phyloP scores from a whole-genome alignment of 23 tunicate species.

The Halocynthia roretzi region DNA sequence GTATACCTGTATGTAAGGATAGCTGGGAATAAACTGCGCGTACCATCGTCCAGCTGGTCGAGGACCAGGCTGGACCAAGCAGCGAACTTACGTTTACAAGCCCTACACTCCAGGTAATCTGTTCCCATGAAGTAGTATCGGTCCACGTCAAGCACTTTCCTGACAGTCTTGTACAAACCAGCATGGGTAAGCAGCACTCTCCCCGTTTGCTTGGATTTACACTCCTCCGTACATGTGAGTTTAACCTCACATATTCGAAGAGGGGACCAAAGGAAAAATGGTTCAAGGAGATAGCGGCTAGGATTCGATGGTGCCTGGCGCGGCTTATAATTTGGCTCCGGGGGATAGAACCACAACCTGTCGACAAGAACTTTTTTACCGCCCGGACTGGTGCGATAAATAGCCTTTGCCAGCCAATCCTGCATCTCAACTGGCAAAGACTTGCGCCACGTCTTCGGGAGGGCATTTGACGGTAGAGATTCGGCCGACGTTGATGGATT shows the following conservation, averaged over 20 bases:
- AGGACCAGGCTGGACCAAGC: neutral
- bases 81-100: neutral
- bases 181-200: neutral
- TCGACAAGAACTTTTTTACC: too few relatives aligned
- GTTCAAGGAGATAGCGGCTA: neutral
- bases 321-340: too few relatives aligned
- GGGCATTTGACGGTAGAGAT: too few relatives aligned
- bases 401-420: too few relatives aligned
- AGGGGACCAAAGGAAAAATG: neutral
- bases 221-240: too few relatives aligned
- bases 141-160: conserved; percentile 1
- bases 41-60: neutral
- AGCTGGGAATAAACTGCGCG: neutral
- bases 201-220: too few relatives aligned
- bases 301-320: neutral
- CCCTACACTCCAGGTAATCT: neutral
- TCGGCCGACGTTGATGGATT: too few relatives aligned
- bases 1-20: neutral
- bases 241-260: too few relatives aligned
- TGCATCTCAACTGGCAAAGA: too few relatives aligned
- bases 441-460: too few relatives aligned
- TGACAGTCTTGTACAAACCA: neutral
- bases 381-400: too few relatives aligned
- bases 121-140: neutral
- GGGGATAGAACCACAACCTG: too few relatives aligned